A percentile compares a stretch with the other conserved stretches of the same genome.
These are phyloP conservation scores for Aphaenogaster ashmeadi DNA, from an alignment of 1,140 invertebrate genomes.

Conservation along the genomic window DNA sequence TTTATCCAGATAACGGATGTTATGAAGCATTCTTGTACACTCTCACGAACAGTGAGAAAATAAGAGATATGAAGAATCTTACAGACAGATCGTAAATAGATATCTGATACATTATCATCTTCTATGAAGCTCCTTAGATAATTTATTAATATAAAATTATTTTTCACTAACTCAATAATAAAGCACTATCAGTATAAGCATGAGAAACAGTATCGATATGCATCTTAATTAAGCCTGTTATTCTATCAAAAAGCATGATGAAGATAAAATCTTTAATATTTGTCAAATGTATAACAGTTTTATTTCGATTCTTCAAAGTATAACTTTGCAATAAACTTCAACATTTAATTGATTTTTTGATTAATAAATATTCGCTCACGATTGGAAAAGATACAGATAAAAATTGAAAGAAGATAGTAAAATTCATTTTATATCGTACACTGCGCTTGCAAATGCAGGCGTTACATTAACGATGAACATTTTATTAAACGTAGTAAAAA, in stretches of 20 bases:
- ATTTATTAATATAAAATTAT: conserved; percentile 18
- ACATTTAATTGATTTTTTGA: not conserved
- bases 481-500: not conserved
- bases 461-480: not conserved
- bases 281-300: not conserved
- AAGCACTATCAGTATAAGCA: not conserved
- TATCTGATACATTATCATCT: conserved; percentile 26
- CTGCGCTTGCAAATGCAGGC: not conserved
- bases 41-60: not conserved
- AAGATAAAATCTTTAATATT: conserved; percentile 21
- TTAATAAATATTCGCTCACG: not conserved
- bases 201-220: not conserved
- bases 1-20: no score
- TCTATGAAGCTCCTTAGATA: not conserved
- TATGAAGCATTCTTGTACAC: no score
- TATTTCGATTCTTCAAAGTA: not conserved
- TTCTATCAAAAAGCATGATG: not conserved
- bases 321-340: not conserved
- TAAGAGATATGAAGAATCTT: not conserved
- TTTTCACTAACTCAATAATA: not conserved
- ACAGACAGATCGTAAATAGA: conserved; percentile 22
- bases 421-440: not conserved
- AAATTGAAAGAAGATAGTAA: not conserved
- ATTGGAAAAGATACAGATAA: not conserved
- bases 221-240: conserved; percentile 15